phyloP scores from a whole-genome alignment of 2,113 vertebrate species.

The Pterocles orientalis region DNA sequence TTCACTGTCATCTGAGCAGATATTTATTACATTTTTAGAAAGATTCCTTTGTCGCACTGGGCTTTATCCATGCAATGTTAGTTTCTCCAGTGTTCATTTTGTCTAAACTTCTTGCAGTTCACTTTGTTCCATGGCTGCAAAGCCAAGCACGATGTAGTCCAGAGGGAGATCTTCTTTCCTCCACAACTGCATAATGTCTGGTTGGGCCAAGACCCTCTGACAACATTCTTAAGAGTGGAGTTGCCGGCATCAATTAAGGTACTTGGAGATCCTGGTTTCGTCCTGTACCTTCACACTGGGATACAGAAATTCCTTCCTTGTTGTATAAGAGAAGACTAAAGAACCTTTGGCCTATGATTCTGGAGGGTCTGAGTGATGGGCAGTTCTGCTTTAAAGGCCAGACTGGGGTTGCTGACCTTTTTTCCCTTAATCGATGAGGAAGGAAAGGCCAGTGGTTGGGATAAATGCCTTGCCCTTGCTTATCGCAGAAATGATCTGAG shows the following conservation, averaged over 20 bases:
- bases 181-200: background rate
- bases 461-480: conserved; percentile 14
- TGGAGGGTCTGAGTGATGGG: background rate
- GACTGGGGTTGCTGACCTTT: background rate
- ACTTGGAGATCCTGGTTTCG: background rate
- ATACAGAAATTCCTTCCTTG: background rate
- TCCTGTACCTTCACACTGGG: background rate
- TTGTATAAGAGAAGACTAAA: background rate
- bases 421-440: background rate
- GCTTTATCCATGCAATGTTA: background rate
- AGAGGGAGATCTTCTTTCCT: background rate
- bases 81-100: background rate
- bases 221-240: background rate
- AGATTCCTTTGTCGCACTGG: background rate
- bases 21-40: background rate
- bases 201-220: background rate
- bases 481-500: background rate
- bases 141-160: background rate
- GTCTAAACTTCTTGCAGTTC: background rate
- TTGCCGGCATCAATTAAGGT: background rate
- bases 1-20: background rate
- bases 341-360: background rate
- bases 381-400: conserved; percentile 15
- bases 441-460: background rate
- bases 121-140: background rate